Conservation (phyloP, 2,797 vertebrate species). For the Micromesistius poutassou region DNA sequence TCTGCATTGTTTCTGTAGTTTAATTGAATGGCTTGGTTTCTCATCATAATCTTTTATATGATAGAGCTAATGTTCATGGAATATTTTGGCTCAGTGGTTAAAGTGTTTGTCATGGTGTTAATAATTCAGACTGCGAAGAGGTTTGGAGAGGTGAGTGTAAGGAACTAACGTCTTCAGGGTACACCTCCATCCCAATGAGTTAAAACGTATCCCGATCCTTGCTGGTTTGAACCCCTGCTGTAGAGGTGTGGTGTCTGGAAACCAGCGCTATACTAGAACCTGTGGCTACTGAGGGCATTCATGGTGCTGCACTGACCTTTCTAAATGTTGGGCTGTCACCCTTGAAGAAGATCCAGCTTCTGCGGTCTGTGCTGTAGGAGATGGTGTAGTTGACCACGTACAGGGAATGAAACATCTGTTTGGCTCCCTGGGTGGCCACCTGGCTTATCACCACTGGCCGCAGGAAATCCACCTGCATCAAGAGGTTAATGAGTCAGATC, state of each 20-base stretch:
- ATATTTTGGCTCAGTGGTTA: background rate
- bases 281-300: background rate
- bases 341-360: slow-evolving; percentile 84
- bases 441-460: slow-evolving; percentile 86
- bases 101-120: background rate
- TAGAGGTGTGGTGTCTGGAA: background rate
- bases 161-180: background rate
- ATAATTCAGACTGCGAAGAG: background rate
- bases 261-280: background rate
- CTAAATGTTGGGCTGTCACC: slow-evolving; percentile 74
- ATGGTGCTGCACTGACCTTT: slow-evolving; percentile 67
- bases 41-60: background rate
- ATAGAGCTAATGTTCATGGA: background rate
- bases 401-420: slow-evolving; percentile 70
- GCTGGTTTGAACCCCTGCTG: background rate
- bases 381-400: slow-evolving; percentile 78
- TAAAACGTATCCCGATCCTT: too few relatives aligned
- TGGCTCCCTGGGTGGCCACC: slow-evolving; percentile 91
- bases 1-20: background rate
- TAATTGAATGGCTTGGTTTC: background rate
- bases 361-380: slow-evolving; percentile 85
- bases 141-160: background rate
- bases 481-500: background rate
- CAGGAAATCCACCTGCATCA: slow-evolving; percentile 85
- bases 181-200: too few relatives aligned